These are phyloP conservation scores for Neosilurus mollespiculum DNA, from an alignment of 2,797 vertebrate species.

Conservation along the genomic window DNA sequence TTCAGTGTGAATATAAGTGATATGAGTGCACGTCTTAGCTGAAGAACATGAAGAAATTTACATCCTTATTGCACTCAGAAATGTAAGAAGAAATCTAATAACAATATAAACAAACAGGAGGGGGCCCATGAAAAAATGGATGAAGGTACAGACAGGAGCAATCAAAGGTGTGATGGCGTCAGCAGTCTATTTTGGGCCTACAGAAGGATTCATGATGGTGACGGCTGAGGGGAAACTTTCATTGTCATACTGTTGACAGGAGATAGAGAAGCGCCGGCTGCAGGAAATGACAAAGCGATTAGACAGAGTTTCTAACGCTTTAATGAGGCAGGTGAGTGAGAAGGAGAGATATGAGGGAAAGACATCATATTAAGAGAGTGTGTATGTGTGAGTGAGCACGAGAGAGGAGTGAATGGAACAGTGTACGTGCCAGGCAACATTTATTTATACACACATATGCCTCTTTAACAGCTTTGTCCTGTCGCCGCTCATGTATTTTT, in stretches of 20 bases:
- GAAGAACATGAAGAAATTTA: not conserved
- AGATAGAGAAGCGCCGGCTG: slow-evolving; percentile 74
- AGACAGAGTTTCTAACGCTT: slow-evolving; percentile 69
- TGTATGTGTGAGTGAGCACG: slow-evolving; percentile 41
- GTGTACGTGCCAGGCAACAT: slow-evolving; percentile 50
- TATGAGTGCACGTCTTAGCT: not conserved
- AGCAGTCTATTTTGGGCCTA: slow-evolving; percentile 50
- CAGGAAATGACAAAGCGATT: slow-evolving; percentile 88
- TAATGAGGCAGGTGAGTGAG: slow-evolving; percentile 59
- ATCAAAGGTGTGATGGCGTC: slow-evolving; percentile 53
- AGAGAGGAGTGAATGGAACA: slow-evolving; percentile 13
- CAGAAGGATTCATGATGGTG: slow-evolving; percentile 57
- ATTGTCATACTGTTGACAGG: slow-evolving; percentile 91
- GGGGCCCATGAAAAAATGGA: not conserved
- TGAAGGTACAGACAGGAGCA: slow-evolving; percentile 16
- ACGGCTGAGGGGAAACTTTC: slow-evolving; percentile 66
- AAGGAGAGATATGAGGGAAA: slow-evolving; percentile 48
- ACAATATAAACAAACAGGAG: slow-evolving; percentile 27
- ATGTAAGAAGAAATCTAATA: not conserved
- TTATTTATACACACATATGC: not conserved
- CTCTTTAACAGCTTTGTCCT: slow-evolving; percentile 3
- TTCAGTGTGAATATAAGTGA: not conserved
- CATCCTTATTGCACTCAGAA: not conserved
- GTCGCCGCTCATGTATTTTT: slow-evolving; percentile 58
- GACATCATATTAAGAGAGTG: slow-evolving; percentile 46